Base-by-base conservation (phyloP, 2,888 invertebrate genomes). In the Tachina grossa region DNA sequence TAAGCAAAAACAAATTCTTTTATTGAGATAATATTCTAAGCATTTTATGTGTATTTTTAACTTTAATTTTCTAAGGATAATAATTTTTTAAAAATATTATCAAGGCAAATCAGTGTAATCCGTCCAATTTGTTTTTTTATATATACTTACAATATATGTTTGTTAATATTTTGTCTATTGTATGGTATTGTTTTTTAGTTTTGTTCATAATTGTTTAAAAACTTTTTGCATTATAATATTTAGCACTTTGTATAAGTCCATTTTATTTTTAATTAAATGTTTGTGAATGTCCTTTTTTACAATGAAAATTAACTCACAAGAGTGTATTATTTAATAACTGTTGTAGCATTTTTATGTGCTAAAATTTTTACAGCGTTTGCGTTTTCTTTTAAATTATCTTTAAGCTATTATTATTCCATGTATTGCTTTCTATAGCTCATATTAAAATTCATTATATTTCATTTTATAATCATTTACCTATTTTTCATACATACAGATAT, bases 61-160 rank as follows among this genome's bases (percentile, higher is more conserved):
- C 6, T 31, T 31, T 31, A 31, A 1, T 31, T 31, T 31, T 31
- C 31, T 31, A 77, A 75, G 10, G 77, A 81, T 74, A 74, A 65
- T 76, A 49, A 19, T 51, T 31, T 31, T 31, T 78, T 19, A 22
- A 49, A 51, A 75, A 66, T 76, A 69, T 80, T 80, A 81, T 81
- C 75, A 45, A 66, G 59, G 72, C 84, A 80, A 88, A 89, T 91
- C 92, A 92, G 91, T 90, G 88, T 88, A 88, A 90, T 90, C 91
- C 91, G 91, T 91, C 91, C 91, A 91, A 89, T 90, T 84, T 85
- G 86, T 89, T 88, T 79, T 65, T 6, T 31, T 31, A 6, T 31
- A 31, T 89, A 85, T 45, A 41, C 65, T 31, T 49, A 49, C 89
- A 31, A 84, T 71, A 55, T 90, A 88, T 90, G 88, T 89, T 88